Base-by-base conservation (phyloP, 2,888 invertebrate species). In the Trichacis sp. region DNA sequence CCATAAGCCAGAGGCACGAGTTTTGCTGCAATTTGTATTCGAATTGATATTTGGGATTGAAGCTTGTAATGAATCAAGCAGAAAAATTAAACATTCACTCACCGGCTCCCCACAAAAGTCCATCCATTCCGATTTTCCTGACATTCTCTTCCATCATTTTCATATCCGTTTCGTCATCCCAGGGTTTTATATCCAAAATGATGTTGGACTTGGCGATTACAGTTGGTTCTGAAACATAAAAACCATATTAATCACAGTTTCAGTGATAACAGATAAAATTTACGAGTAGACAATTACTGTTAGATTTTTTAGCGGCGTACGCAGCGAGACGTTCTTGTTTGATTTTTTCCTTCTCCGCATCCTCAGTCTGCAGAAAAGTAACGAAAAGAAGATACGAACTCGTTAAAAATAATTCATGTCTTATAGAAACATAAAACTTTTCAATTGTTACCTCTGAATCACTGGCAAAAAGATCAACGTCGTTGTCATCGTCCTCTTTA, bases 81-180 rank as follows among this genome's bases (percentile, higher is more conserved):
- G 18, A 33, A n/a, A 11, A 11, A 33, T 11, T 11, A n/a, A 11
- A 33, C 2, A 33, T 24, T 43, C 40, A 45, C 86, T 86, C 85
- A 88, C 89, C 88, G 55, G 94, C 93, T 72, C 98, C 98, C 98
- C 98, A 98, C 2, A 97, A 83, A 29, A 98, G 89, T 18, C 98
- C 98, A 78, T 97, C 97, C 69, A 88, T 88, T 64, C 82, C 81
- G 70, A 98, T 92, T 71, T 88, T 87, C 71, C 97, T 88, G 0
- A 97, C 96, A 73, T 87, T 86, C 20, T 86, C 84, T 86, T 98
- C 97, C 89, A 98, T 88, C 59, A 86, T 89, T 72, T 88, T 89
- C 92, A 98, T 94, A 77, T 98, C 94, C 33, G 97, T 97, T 84
- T 96, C 96, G 86, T 96, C 96, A 83, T 94, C 94, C 91, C 91